Conservation (phyloP, 2,888 invertebrate species). For the Schizotus pectinicornis region DNA sequence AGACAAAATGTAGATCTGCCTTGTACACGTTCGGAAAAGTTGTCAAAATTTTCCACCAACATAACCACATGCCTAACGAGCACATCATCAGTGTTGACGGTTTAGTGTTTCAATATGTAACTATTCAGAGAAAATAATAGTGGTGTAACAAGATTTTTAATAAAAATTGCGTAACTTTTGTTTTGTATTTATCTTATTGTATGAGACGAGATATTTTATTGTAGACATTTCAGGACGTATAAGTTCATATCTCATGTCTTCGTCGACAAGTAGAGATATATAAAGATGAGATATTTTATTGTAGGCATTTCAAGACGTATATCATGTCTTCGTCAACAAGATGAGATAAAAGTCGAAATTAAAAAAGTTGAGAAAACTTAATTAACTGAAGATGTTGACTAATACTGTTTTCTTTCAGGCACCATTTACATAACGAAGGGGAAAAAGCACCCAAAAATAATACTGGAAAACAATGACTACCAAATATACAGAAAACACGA, state of each 20-base stretch:
- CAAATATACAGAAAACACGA: constrained; percentile 31
- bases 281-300: no score
- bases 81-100: neutral
- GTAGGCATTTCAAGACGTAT: no score
- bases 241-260: no score
- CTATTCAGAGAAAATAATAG: neutral
- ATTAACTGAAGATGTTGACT: no score
- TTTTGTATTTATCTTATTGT: no score
- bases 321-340: no score
- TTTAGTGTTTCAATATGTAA: constrained; percentile 5
- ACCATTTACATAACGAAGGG: constrained; percentile 39
- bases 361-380: no score
- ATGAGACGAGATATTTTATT: no score
- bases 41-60: constrained; percentile 33
- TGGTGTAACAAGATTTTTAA: neutral
- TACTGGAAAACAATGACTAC: constrained; percentile 38
- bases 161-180: neutral
- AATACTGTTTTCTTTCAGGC: no score
- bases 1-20: constrained; percentile 33
- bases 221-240: no score
- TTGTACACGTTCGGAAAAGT: constrained; percentile 22
- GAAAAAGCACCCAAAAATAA: constrained; percentile 40
- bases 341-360: constrained; percentile 3
- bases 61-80: constrained; percentile 37
- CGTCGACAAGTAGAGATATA: no score